Conservation (phyloP, 2,113 vertebrate species). For the Telmatochromis sp. region DNA sequence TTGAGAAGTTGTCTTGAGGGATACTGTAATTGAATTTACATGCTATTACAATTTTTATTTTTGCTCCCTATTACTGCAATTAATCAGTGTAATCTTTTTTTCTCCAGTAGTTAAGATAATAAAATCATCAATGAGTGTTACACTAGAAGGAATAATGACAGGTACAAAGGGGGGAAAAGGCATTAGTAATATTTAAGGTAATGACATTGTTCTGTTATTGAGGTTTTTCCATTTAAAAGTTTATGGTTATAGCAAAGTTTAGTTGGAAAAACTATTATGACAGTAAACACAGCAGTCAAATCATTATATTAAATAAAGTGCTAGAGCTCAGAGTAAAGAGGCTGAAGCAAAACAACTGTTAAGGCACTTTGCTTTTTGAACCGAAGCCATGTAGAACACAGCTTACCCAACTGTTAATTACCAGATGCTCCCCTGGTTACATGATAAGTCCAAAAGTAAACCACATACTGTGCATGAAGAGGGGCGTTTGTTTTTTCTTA, state of each 20-base stretch:
- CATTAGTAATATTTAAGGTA: neutral
- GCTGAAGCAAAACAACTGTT: neutral
- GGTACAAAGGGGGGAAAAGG: accelerated
- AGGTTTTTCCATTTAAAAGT: neutral
- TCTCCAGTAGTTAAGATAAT: neutral
- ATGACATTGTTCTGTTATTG: neutral
- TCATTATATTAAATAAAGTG: neutral
- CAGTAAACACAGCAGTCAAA: neutral
- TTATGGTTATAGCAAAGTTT: neutral
- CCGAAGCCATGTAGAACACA: neutral
- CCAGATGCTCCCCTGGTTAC: neutral
- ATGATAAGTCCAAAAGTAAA: neutral
- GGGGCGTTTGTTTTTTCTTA: neutral
- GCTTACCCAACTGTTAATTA: slow-evolving; percentile 20
- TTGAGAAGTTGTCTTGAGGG: slow-evolving; percentile 25
- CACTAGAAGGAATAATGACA: neutral
- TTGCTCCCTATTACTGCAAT: neutral
- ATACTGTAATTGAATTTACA: neutral
- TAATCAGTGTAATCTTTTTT: neutral
- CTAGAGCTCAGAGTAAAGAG: neutral
- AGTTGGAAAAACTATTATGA: neutral
- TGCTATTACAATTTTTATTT: neutral
- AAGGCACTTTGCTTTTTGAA: neutral
- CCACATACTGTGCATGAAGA: neutral
- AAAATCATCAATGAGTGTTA: neutral